phyloP scores from a whole-genome alignment of 2,113 vertebrate species.

The Heterocephalus glaber region DNA sequence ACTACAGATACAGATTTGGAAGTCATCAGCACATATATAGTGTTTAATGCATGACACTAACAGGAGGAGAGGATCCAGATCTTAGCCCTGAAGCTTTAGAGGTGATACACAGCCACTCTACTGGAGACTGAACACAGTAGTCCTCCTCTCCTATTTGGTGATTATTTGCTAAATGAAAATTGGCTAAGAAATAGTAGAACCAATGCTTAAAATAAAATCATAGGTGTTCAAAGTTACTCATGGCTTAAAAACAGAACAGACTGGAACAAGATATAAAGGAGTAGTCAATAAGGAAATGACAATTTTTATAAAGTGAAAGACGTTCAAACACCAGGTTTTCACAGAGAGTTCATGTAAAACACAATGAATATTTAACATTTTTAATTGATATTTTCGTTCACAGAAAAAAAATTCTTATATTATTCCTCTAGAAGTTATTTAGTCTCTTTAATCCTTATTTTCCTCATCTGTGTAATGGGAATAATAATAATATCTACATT shows the following conservation, averaged over 20 bases:
- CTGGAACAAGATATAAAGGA: neutral
- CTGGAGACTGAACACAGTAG: neutral
- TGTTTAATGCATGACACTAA: neutral
- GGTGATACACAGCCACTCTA: neutral
- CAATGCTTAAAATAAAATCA: neutral
- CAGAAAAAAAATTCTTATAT: neutral
- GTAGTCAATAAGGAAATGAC: neutral
- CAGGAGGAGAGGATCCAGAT: neutral
- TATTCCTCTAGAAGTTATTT: neutral
- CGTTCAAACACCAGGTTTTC: neutral
- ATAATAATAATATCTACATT: neutral
- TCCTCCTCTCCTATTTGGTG: neutral
- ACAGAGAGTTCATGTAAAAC: neutral
- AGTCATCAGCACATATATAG: neutral
- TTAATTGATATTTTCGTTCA: neutral
- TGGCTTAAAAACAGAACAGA: neutral
- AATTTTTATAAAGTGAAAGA: neutral
- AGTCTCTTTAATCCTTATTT: neutral
- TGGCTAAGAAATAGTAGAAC: neutral
- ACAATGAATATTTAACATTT: neutral
- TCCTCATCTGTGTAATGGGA: neutral
- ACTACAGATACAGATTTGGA: neutral
- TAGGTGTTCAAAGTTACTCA: neutral
- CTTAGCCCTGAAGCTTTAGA: neutral
- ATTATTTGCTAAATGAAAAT: neutral